phyloP scores from a whole-genome alignment of 2,888 invertebrate species.

The Meghimatium bilineatum region DNA sequence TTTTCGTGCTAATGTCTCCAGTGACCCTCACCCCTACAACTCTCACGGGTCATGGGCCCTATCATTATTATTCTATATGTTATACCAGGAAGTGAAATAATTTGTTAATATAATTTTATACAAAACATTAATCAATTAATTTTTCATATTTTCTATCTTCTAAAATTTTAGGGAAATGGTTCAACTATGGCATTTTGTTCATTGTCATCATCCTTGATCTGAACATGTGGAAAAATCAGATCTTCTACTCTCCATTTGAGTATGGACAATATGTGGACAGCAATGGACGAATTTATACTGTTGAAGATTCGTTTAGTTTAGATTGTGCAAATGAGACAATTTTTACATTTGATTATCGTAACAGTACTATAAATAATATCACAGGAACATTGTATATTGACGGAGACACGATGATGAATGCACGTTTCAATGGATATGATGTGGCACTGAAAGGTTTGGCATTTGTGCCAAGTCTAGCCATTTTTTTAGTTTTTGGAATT shows the following conservation, averaged over 20 bases:
- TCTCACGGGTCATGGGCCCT: no score
- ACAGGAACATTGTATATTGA: slow-evolving; percentile 76
- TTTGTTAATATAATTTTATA: no score
- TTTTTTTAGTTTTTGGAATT: slow-evolving; percentile 70
- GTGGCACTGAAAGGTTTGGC: slow-evolving; percentile 77
- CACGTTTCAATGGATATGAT: slow-evolving; percentile 77
- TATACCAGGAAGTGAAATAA: no score
- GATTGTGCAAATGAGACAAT: slow-evolving; percentile 69
- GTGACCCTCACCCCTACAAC: no score
- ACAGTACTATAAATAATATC: slow-evolving; percentile 73
- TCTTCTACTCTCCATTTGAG: slow-evolving; percentile 78
- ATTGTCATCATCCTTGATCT: slow-evolving; percentile 79
- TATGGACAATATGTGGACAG: slow-evolving; percentile 79
- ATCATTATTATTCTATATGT: no score
- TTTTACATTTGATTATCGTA: slow-evolving; percentile 77
- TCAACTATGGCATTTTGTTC: slow-evolving; percentile 80
- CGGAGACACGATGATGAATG: slow-evolving; percentile 78
- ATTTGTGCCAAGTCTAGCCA: slow-evolving; percentile 76
- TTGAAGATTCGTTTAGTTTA: slow-evolving; percentile 64
- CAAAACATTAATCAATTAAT: not conserved
- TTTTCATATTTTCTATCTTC: not conserved
- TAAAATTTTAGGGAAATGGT: slow-evolving; percentile 79
- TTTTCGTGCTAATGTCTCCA: no score
- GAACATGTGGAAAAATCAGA: slow-evolving; percentile 81
- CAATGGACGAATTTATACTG: slow-evolving; percentile 74